Evolutionary conservation across 2,888 invertebrate species (phyloP).

Genomic region (Griposia aprilina): DNA sequence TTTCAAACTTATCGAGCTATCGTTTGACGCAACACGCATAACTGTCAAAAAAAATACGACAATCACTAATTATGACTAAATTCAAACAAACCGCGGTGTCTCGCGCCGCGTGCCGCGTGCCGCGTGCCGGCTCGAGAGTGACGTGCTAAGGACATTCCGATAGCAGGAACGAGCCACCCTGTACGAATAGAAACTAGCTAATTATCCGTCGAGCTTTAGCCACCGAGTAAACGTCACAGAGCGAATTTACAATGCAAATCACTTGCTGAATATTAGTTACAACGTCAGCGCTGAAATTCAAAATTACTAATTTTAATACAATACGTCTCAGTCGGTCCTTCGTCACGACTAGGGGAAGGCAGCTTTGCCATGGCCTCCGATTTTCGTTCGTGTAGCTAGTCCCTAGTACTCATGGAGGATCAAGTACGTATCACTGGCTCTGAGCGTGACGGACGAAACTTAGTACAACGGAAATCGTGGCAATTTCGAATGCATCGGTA

Average conservation of each 20-base stretch:
- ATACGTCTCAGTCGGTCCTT: slow-evolving; percentile 88
- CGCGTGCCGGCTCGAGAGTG: slow-evolving; percentile 72
- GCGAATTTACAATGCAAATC: slow-evolving; percentile 90
- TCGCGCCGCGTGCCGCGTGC: slow-evolving; percentile 37
- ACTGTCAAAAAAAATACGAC: slow-evolving; percentile 65
- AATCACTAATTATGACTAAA: slow-evolving; percentile 74
- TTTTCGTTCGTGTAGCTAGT: slow-evolving; percentile 74
- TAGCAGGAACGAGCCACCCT: slow-evolving; percentile 78
- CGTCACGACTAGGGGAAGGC: slow-evolving; percentile 86
- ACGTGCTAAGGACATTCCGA: slow-evolving; percentile 82
- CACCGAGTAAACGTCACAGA: slow-evolving; percentile 85
- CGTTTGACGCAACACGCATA: slow-evolving; percentile 70
- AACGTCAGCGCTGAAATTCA: slow-evolving; percentile 88
- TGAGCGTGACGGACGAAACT: slow-evolving; percentile 73
- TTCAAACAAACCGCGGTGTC: slow-evolving; percentile 61
- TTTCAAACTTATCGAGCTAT: slow-evolving; percentile 70
- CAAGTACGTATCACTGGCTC: slow-evolving; percentile 85
- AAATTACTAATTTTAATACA: slow-evolving; percentile 90
- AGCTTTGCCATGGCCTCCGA: slow-evolving; percentile 82
- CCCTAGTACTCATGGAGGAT: slow-evolving; percentile 83
- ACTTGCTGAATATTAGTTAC: slow-evolving; percentile 89
- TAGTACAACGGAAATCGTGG: slow-evolving; percentile 74
- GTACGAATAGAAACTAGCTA: slow-evolving; percentile 89
- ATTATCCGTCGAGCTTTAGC: slow-evolving; percentile 89
- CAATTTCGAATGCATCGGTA: slow-evolving; percentile 76